phyloP scores from a whole-genome alignment of 1,140 invertebrate genomes.

The Drosophila teissieri region DNA sequence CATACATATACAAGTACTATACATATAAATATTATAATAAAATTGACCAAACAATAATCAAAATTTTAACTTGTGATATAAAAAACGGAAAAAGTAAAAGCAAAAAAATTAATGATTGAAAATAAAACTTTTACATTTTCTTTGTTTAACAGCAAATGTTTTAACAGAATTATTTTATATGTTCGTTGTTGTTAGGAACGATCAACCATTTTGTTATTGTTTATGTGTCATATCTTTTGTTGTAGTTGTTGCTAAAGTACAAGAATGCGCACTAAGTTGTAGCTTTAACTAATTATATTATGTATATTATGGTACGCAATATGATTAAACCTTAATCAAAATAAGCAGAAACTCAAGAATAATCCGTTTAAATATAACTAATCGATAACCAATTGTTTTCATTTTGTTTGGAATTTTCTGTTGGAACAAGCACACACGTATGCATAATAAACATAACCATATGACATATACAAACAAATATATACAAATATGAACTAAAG shows the following conservation, averaged over 20 bases:
- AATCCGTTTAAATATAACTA: conserved; percentile 23
- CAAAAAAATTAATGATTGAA: conserved; percentile 16
- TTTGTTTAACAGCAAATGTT: conserved; percentile 37
- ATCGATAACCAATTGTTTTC: conserved; percentile 57
- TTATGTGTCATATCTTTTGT: conserved; percentile 63
- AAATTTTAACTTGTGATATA: conserved; percentile 84
- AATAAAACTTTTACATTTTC: conserved; percentile 45
- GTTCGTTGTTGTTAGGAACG: conserved; percentile 39
- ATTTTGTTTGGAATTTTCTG: conserved; percentile 56
- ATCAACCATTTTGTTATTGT: conserved; percentile 64
- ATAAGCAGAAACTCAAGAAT: conserved; percentile 6
- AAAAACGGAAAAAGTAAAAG: conserved; percentile 57
- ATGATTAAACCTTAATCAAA: conserved; percentile 13
- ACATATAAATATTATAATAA: conserved; percentile 50
- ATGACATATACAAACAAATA: conserved; percentile 48
- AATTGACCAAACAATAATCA: conserved; percentile 84
- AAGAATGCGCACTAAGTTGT: conserved; percentile 79
- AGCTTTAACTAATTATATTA: conserved; percentile 74
- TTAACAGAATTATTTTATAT: conserved; percentile 29
- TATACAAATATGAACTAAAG: conserved; percentile 58
- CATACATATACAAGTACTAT: conserved; percentile 46
- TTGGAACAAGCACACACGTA: conserved; percentile 52
- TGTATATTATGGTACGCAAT: conserved; percentile 43
- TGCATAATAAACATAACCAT: conserved; percentile 48
- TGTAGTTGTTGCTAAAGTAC: conserved; percentile 69